Base-by-base conservation (phyloP, 2,888 invertebrate species). In the Eueremaeus valkanovi region DNA sequence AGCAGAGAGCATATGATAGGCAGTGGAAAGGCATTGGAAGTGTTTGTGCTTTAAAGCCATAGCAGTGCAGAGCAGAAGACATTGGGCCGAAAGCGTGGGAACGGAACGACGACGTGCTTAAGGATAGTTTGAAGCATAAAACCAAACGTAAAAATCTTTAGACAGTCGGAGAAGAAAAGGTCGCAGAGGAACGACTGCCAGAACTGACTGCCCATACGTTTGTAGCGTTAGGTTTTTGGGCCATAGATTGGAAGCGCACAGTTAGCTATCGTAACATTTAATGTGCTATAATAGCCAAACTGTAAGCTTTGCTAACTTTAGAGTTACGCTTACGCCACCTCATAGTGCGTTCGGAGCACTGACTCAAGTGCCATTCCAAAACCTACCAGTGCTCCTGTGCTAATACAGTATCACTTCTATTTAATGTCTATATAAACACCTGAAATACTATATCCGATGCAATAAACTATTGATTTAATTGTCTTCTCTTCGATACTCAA, bases 71-170 rank as follows among this genome's bases (percentile, higher is more conserved):
- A n/a, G n/a, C n/a, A n/a, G n/a, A n/a, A 66, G 66, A 40, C 36
- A 66, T 36, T 66, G 33, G 66, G 40, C 58, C 31, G 29, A 36
- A 63, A 66, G 66, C 66, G 66, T 66, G 66, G 66, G 66, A 66
- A 66, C 66, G 36, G 24, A 13, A 61, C 3, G 40, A 61, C 61
- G 61, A 36, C 66, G 66, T 66, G 66, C 66, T 66, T 66, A 66
- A 66, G 36, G 66, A 66, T 66, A 66, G 66, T 66, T 66, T 66
- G 66, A 61, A 61, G 61, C 61, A 61, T 61, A 61, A 61, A 61
- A 61, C 31, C 5, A 18, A 24, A 58, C 45, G 45, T 40, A 29
- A 31, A 66, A 66, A 36, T 21, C 21, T 66, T 61, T 31, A 29
- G 58, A 51, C 21, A 51, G n/a, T n/a, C n/a, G n/a, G n/a, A n/a